phyloP scores from a whole-genome alignment of 2,797 vertebrate species.

The Sphaeramia orbicularis region DNA sequence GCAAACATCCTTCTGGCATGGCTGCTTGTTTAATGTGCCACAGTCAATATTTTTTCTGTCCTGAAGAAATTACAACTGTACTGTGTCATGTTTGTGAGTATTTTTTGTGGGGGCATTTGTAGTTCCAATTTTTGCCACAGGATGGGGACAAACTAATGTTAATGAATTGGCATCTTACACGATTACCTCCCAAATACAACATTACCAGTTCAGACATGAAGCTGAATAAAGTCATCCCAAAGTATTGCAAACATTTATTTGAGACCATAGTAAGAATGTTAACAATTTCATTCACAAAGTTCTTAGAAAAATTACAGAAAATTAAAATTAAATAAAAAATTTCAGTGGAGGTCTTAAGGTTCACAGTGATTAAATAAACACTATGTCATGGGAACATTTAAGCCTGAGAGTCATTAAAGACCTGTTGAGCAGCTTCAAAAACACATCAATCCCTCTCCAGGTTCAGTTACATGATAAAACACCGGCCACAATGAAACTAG shows the following conservation, averaged over 20 bases:
- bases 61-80: background rate
- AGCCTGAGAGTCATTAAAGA: conserved; percentile 11
- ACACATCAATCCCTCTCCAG: conserved; percentile 24
- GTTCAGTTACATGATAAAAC: conserved; percentile 23
- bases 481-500: conserved; percentile 7
- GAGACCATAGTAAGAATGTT: conserved; percentile 2
- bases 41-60: background rate
- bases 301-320: conserved; percentile 30
- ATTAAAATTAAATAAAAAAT: conserved; percentile 10
- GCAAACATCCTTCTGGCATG: conserved; percentile 74
- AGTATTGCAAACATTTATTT: conserved; percentile 36
- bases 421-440: conserved; percentile 54
- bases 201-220: background rate
- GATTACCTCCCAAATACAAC: background rate
- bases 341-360: conserved; percentile 28
- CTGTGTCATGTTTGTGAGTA: too few species aligned
- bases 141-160: conserved; percentile 56
- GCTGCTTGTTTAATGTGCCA: conserved; percentile 68
- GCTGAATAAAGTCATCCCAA: background rate
- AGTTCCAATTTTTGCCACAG: conserved; percentile 36
- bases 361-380: conserved; percentile 40
- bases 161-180: background rate
- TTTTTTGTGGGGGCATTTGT: conserved; percentile 7
- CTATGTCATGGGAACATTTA: background rate
- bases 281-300: conserved; percentile 18